Conservation (phyloP, 2,797 vertebrate genomes). For the Periparus ater region DNA sequence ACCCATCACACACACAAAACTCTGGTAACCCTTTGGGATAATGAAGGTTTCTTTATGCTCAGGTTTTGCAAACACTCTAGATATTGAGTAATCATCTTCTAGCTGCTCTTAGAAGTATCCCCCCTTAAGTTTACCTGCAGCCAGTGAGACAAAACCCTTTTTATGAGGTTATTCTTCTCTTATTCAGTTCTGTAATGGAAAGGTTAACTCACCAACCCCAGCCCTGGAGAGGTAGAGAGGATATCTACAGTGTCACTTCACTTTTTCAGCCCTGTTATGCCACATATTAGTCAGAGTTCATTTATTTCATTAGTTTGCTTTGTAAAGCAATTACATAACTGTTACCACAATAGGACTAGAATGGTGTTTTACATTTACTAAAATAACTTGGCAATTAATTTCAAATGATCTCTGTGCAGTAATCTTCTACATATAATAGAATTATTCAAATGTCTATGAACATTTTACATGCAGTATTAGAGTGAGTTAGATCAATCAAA, state of each 20-base stretch:
- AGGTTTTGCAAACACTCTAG: neutral
- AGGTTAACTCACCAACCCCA: neutral
- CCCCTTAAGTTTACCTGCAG: neutral
- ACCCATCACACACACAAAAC: neutral
- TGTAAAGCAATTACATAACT: slow-evolving; percentile 55
- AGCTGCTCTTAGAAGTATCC: neutral
- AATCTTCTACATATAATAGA: slow-evolving; percentile 62
- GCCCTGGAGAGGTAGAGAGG: neutral
- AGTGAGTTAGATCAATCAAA: slow-evolving; percentile 69
- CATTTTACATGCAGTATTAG: slow-evolving; percentile 48
- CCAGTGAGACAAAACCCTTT: neutral
- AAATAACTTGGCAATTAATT: slow-evolving; percentile 68
- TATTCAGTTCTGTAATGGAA: neutral
- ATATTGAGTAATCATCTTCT: neutral
- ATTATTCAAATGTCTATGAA: slow-evolving; percentile 63
- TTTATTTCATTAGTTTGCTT: slow-evolving; percentile 67
- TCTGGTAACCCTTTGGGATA: neutral
- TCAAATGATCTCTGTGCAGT: slow-evolving; percentile 59
- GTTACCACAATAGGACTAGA: slow-evolving; percentile 49
- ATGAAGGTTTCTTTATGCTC: neutral
- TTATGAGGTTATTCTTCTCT: neutral
- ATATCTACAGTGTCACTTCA: neutral
- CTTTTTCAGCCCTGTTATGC: slow-evolving; percentile 5
- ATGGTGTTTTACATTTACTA: slow-evolving; percentile 56
- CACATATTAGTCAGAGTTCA: slow-evolving; percentile 50